These are phyloP conservation scores for Zaprionus davidi DNA, from an alignment of 1,140 invertebrate species.

Conservation along the genomic window DNA sequence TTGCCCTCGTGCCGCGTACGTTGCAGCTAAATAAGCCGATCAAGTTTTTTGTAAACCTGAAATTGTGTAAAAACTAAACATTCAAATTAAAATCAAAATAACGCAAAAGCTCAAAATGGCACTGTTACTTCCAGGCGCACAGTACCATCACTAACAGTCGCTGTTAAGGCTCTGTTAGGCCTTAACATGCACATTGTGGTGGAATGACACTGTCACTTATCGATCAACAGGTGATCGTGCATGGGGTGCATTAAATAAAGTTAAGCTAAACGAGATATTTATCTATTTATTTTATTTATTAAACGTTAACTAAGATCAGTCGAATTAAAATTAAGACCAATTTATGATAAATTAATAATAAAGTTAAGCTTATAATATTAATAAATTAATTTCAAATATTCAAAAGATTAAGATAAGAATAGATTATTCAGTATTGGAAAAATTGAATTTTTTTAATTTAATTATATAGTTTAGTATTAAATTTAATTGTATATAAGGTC, in stretches of 20 bases:
- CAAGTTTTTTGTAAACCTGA: constrained; percentile 8
- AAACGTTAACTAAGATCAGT: no score
- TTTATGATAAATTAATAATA: no score
- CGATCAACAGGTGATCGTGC: background rate
- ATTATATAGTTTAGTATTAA: no score
- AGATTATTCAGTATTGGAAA: no score
- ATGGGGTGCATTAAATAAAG: background rate
- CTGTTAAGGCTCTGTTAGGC: constrained; percentile 3
- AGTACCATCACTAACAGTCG: background rate
- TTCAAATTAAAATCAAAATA: constrained; percentile 31
- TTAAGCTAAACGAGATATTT: background rate
- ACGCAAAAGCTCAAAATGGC: constrained; percentile 22
- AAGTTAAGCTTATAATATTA: no score
- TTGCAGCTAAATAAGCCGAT: background rate
- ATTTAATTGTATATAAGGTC: no score
- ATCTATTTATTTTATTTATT: no score
- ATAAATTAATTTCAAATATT: no score
- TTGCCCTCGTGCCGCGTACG: background rate
- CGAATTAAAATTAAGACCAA: no score
- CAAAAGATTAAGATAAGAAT: no score
- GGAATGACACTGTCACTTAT: constrained; percentile 10
- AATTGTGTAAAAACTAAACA: constrained; percentile 2
- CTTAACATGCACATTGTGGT: background rate
- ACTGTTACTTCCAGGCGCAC: constrained; percentile 1
- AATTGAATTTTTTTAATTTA: no score